phyloP scores from a whole-genome alignment of 1,140 invertebrate genomes.

The Anthonomus grandis region DNA sequence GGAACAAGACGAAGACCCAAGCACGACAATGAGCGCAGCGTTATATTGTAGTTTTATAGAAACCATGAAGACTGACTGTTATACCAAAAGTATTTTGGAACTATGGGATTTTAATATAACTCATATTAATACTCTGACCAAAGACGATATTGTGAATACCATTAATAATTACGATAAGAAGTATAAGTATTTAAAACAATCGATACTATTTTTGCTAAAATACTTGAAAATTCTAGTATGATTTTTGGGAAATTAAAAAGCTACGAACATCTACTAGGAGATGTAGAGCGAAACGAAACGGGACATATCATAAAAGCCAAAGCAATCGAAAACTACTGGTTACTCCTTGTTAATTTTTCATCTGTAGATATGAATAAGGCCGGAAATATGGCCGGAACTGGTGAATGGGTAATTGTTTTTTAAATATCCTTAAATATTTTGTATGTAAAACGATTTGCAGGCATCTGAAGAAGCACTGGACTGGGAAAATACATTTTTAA shows the following conservation, averaged over 20 bases:
- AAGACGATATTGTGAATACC: slow-evolving; percentile 59
- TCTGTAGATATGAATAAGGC: slow-evolving; percentile 60
- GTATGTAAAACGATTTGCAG: slow-evolving; percentile 35
- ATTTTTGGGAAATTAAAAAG: slow-evolving; percentile 63
- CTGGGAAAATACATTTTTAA: slow-evolving; percentile 65
- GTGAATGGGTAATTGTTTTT: slow-evolving; percentile 59
- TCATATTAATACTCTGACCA: slow-evolving; percentile 55
- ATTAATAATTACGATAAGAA: slow-evolving; percentile 57
- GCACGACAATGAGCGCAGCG: slow-evolving; percentile 27
- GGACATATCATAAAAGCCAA: slow-evolving; percentile 63
- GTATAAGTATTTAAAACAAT: slow-evolving; percentile 42
- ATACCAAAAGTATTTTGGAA: slow-evolving; percentile 64
- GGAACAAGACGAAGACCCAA: slow-evolving; percentile 31
- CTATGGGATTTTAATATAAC: slow-evolving; percentile 64
- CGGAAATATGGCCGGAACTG: slow-evolving; percentile 68
- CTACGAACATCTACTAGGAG: slow-evolving; percentile 63
- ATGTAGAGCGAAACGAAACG: slow-evolving; percentile 54
- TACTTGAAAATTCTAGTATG: too few species aligned
- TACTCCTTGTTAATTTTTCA: slow-evolving; percentile 65
- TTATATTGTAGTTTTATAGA: slow-evolving; percentile 39
- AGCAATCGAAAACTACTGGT: slow-evolving; percentile 61
- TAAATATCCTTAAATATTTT: not conserved
- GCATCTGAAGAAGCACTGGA: slow-evolving; percentile 58
- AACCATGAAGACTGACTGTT: slow-evolving; percentile 53
- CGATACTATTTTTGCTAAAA: too few species aligned